Conservation (phyloP, 2,797 vertebrate species). For the Trichosurus vulpecula region DNA sequence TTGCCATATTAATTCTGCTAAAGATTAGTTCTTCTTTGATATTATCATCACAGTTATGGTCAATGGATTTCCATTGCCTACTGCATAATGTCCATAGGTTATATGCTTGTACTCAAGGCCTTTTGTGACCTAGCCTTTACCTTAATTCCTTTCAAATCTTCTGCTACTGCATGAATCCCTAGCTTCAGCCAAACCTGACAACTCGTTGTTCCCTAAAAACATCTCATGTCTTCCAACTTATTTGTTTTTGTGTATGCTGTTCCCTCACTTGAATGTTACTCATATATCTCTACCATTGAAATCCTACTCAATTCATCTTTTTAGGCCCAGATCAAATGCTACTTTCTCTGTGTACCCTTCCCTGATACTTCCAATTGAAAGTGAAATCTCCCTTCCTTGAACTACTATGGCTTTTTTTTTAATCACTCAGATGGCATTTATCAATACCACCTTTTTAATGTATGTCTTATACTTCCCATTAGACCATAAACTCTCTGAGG, state of each 20-base stretch:
- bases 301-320: slow-evolving; percentile 14
- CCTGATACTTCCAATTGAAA: slow-evolving; percentile 2
- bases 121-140: not conserved
- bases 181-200: not conserved
- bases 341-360: not conserved
- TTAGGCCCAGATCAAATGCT: slow-evolving; percentile 14
- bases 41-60: not conserved
- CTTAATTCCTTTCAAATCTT: not conserved
- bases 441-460: not conserved
- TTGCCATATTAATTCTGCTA: not conserved
- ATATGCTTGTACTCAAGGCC: not conserved
- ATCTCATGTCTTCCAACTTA: not conserved
- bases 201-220: not conserved
- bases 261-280: not conserved
- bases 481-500: not conserved
- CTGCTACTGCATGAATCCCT: not conserved
- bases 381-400: not conserved
- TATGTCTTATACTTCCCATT: not conserved
- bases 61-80: not conserved
- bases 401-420: not conserved
- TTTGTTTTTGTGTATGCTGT: not conserved
- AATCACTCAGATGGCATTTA: not conserved
- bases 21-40: not conserved
- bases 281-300: slow-evolving; percentile 10
- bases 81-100: not conserved